Evolutionary conservation across 1,140 invertebrate genomes (phyloP).

Genomic region (Lordiphosa mommai): DNA sequence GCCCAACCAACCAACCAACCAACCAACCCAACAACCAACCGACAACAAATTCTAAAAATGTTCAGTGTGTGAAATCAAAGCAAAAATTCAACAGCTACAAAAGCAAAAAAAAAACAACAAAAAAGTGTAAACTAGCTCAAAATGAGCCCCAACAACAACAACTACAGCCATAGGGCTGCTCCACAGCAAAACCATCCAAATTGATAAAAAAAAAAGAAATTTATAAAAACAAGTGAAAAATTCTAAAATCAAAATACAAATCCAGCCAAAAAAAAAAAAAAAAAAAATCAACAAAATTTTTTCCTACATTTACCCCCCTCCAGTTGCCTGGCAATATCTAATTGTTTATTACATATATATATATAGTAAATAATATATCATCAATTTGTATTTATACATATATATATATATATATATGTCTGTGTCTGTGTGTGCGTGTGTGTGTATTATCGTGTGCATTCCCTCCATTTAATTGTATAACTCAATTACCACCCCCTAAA

Average conservation of each 20-base stretch:
- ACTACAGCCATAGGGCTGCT: background rate
- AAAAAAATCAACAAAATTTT: slow-evolving; percentile 26
- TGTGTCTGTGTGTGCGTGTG: slow-evolving; percentile 43
- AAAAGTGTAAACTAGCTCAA: slow-evolving; percentile 1
- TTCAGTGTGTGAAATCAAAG: slow-evolving; percentile 1
- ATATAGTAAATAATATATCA: slow-evolving; percentile 34
- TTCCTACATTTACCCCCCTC: slow-evolving; percentile 34
- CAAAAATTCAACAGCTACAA: slow-evolving; percentile 11
- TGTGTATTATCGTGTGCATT: slow-evolving; percentile 62
- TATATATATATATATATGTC: slow-evolving; percentile 27
- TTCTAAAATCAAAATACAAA: slow-evolving; percentile 20
- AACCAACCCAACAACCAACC: background rate
- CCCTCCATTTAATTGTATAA: slow-evolving; percentile 60
- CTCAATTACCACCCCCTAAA: slow-evolving; percentile 10
- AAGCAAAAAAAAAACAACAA: slow-evolving; percentile 9
- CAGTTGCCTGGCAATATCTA: slow-evolving; percentile 51
- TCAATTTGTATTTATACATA: slow-evolving; percentile 17
- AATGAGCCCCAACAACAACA: slow-evolving; percentile 5
- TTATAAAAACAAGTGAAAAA: too few relatives aligned
- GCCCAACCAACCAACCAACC: too few relatives aligned
- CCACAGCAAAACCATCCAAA: background rate
- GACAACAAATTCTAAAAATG: background rate
- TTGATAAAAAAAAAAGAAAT: slow-evolving; percentile 3
- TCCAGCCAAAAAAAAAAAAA: slow-evolving; percentile 23
- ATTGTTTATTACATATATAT: slow-evolving; percentile 40